Conservation (phyloP, 2,888 invertebrate species). For the Neocrepidodera transversa region DNA sequence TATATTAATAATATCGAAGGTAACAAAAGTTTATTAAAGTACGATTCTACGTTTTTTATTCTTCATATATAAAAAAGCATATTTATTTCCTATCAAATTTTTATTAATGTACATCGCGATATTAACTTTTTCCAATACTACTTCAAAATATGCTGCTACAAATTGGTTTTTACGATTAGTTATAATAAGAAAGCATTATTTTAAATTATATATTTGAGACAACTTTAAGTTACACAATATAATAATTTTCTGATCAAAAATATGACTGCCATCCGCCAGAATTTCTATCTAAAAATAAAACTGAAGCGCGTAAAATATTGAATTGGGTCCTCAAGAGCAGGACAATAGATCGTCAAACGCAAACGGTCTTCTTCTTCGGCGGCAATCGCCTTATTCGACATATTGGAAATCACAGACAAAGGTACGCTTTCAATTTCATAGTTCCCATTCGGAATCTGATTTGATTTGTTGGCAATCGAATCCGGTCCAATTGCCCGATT, state of each 20-base stretch:
- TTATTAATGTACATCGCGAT: no score
- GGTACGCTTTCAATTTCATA: conserved; percentile 53
- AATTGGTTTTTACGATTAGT: no score
- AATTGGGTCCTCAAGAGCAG: conserved; percentile 46
- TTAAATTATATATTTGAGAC: no score
- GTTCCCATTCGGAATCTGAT: conserved; percentile 49
- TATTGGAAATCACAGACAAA: conserved; percentile 54
- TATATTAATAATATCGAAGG: no score
- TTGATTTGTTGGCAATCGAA: conserved; percentile 54
- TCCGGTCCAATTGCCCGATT: conserved; percentile 51
- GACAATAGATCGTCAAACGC: conserved; percentile 50
- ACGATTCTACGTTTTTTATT: no score
- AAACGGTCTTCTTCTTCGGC: conserved; percentile 45
- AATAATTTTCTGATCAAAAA: neutral
- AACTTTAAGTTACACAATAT: no score
- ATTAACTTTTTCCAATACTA: no score
- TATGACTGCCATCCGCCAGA: neutral
- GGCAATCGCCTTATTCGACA: conserved; percentile 51
- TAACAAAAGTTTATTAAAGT: no score
- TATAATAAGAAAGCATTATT: no score
- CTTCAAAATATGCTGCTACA: no score
- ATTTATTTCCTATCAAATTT: no score
- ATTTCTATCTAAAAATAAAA: conserved; percentile 42
- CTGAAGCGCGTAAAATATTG: conserved; percentile 49
- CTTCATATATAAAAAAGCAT: no score